phyloP scores from a whole-genome alignment of 2,113 vertebrate genomes.

The Ornithorhynchus anatinus region DNA sequence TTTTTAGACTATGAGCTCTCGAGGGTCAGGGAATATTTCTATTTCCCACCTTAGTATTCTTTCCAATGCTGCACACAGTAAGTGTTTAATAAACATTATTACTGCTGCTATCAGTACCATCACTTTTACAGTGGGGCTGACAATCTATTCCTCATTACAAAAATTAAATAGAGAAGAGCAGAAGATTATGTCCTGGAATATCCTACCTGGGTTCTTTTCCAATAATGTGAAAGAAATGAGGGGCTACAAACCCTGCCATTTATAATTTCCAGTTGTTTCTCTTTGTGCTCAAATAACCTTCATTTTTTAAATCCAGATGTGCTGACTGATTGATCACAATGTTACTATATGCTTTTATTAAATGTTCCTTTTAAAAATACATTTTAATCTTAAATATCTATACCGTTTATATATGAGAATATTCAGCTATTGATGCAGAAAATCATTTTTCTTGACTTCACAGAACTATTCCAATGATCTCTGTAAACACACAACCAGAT shows the following conservation, averaged over 20 bases:
- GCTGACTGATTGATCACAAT: neutral
- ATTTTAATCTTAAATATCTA: neutral
- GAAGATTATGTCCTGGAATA: neutral
- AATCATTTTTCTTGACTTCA: neutral
- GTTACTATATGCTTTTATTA: conserved; percentile 3
- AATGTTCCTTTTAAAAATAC: neutral
- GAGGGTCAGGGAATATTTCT: too few species aligned
- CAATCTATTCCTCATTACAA: too few species aligned
- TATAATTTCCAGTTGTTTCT: conserved; percentile 6
- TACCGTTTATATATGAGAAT: neutral
- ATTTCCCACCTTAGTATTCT: too few species aligned
- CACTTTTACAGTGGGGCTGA: too few species aligned
- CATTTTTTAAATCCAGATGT: conserved; percentile 9
- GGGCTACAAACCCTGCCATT: rapidly evolving
- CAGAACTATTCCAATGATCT: neutral
- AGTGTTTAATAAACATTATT: too few species aligned
- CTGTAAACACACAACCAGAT: neutral
- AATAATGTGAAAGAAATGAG: neutral
- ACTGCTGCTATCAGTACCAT: too few species aligned
- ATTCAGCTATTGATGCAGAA: neutral
- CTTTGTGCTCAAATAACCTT: conserved; percentile 2
- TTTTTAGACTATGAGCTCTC: too few species aligned
- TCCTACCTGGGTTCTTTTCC: neutral
- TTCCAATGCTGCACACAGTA: too few species aligned
- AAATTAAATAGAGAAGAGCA: neutral